Evolutionary conservation across 2,113 vertebrate species (phyloP).

Genomic region (Zosterops borbonicus): DNA sequence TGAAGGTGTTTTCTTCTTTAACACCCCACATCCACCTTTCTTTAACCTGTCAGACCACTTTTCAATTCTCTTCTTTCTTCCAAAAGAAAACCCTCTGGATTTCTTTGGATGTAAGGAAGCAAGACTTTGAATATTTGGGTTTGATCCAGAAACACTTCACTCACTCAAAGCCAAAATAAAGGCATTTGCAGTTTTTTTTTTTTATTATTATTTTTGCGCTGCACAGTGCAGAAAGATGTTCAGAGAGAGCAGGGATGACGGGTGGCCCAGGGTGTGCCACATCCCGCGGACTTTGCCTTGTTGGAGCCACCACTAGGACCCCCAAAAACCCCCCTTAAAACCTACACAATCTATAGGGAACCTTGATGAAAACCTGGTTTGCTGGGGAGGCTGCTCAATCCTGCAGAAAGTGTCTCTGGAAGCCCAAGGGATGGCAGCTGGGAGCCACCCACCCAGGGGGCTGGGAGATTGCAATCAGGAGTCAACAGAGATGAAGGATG

Average conservation of each 20-base stretch:
- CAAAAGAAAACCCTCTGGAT: background rate
- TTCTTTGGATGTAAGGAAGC: background rate
- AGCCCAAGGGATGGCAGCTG: background rate
- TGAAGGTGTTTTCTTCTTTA: background rate
- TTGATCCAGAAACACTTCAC: background rate
- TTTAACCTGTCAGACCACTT: background rate
- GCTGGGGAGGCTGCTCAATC: background rate
- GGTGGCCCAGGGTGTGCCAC: background rate
- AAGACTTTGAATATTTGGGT: background rate
- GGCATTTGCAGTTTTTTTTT: background rate
- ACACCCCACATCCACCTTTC: rapidly evolving
- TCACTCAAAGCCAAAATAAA: background rate
- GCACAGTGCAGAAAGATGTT: background rate
- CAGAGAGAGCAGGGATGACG: background rate
- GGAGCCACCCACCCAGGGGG: background rate
- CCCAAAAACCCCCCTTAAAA: background rate
- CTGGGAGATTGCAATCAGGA: background rate
- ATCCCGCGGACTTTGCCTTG: rapidly evolving
- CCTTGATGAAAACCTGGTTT: rapidly evolving
- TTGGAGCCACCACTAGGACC: background rate
- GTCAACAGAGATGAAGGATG: slow-evolving; percentile 6
- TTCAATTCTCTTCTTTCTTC: background rate
- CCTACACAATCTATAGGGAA: background rate
- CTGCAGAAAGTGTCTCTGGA: background rate
- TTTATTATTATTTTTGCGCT: background rate